These are phyloP conservation scores for Nilaparvata lugens DNA, from an alignment of 1,140 invertebrate species.

Conservation along the genomic window DNA sequence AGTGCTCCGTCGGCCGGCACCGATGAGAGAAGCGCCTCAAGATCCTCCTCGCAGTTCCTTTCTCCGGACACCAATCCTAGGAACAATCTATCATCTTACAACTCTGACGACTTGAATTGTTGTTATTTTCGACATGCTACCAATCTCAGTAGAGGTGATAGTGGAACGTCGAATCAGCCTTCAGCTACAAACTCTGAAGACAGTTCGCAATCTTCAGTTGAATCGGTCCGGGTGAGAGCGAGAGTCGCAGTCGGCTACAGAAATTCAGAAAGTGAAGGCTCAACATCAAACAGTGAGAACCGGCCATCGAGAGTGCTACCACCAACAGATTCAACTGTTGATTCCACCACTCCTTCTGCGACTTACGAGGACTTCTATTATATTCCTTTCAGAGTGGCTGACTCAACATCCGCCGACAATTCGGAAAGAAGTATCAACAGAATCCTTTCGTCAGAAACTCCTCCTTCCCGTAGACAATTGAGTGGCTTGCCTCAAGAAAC, in stretches of 20 bases:
- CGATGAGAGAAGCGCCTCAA: conserved; percentile 23
- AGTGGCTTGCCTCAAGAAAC: not conserved
- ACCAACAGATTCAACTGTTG: not conserved
- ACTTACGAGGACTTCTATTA: no score
- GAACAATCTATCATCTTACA: not conserved
- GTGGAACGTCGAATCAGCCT: conserved; percentile 1
- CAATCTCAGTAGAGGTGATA: conserved; percentile 6
- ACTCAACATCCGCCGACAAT: not conserved
- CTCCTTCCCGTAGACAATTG: not conserved
- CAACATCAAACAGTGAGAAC: conserved; percentile 3
- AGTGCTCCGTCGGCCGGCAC: conserved; percentile 3
- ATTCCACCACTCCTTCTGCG: not conserved
- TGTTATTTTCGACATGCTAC: not conserved
- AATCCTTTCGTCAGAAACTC: not conserved
- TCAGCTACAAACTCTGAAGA: not conserved
- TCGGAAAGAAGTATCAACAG: not conserved
- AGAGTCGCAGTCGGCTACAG: not conserved
- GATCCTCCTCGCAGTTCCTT: conserved; percentile 13
- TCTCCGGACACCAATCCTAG: not conserved
- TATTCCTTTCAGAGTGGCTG: not conserved
- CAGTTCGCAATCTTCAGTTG: conserved; percentile 4
- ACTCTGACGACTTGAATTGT: not conserved
- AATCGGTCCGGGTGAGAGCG: not conserved
- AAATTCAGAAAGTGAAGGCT: not conserved
- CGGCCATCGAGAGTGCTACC: not conserved